These are phyloP conservation scores for Volucella zonaria DNA, from an alignment of 2,888 invertebrate species.

Conservation along the genomic window DNA sequence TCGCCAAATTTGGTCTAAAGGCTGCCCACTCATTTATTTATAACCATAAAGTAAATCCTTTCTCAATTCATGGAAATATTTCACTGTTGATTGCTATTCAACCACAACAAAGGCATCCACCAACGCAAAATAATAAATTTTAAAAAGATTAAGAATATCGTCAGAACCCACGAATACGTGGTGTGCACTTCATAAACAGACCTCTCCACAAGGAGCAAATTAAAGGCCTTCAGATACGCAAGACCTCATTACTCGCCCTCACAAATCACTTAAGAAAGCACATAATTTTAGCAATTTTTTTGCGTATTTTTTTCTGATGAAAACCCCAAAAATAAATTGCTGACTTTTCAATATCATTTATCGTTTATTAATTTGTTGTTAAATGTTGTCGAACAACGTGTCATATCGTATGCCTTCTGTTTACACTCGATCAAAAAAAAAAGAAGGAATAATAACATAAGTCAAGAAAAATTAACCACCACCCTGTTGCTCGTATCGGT, in stretches of 20 bases:
- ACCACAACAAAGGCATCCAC: slow-evolving; percentile 10
- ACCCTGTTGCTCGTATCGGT: slow-evolving; percentile 2
- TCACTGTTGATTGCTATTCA: neutral
- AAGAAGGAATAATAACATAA: too few relatives aligned
- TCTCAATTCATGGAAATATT: slow-evolving; percentile 7
- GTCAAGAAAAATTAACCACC: neutral
- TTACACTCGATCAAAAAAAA: slow-evolving; percentile 20
- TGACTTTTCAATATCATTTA: slow-evolving; percentile 47
- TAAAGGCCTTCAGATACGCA: slow-evolving; percentile 23
- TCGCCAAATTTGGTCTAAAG: slow-evolving; percentile 3
- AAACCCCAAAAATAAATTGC: slow-evolving; percentile 18
- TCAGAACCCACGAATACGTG: slow-evolving; percentile 33
- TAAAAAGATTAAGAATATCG: slow-evolving; percentile 21
- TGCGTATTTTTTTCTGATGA: slow-evolving; percentile 5
- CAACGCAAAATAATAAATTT: slow-evolving; percentile 38
- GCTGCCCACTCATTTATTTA: slow-evolving; percentile 15
- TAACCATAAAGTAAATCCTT: slow-evolving; percentile 3
- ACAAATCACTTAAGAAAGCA: slow-evolving; percentile 3
- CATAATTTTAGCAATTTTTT: slow-evolving; percentile 17
- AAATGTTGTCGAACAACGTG: slow-evolving; percentile 37
- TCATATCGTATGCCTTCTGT: slow-evolving; percentile 38
- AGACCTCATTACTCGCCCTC: slow-evolving; percentile 25
- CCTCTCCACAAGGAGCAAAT: slow-evolving; percentile 3
- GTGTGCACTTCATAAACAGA: slow-evolving; percentile 27
- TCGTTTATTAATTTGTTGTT: slow-evolving; percentile 47